Percentiles rank a stretch among this genome's conserved stretches.
phyloP scores from a whole-genome alignment of 2,113 vertebrate species.

The Percina caprodes region DNA sequence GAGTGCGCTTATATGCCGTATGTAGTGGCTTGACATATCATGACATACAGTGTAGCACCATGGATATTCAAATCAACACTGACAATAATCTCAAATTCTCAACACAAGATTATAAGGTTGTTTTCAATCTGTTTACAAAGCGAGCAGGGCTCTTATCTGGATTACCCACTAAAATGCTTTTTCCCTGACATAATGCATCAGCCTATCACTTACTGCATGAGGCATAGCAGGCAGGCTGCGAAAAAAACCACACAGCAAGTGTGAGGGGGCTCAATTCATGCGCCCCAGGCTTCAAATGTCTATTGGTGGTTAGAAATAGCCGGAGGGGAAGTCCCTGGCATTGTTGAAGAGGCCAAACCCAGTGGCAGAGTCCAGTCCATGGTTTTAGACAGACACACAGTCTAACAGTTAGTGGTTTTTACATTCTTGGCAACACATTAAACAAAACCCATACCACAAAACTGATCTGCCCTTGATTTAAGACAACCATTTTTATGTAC shows the following conservation, averaged over 20 bases:
- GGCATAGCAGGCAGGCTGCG: not conserved
- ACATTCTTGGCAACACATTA: constrained; percentile 15
- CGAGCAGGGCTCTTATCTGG: constrained; percentile 36
- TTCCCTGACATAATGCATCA: constrained; percentile 26
- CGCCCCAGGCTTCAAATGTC: constrained; percentile 56
- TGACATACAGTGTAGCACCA: not conserved
- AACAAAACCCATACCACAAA: constrained; percentile 6
- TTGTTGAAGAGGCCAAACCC: constrained; percentile 61
- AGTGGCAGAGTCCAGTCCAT: constrained; percentile 29
- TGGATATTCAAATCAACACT: constrained; percentile 38
- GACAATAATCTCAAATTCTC: constrained; percentile 38
- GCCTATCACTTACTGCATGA: constrained; percentile 38
- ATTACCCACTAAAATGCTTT: constrained; percentile 38
- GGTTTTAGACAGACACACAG: constrained; percentile 12
- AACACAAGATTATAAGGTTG: constrained; percentile 40
- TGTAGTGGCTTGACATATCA: constrained; percentile 7
- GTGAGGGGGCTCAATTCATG: constrained; percentile 53
- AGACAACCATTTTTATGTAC: not conserved
- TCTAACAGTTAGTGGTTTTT: not conserved
- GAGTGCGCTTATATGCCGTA: constrained; percentile 45
- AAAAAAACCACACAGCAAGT: constrained; percentile 41
- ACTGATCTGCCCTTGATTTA: not conserved
- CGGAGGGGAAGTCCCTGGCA: constrained; percentile 77
- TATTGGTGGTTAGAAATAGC: constrained; percentile 77
- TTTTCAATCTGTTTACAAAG: constrained; percentile 43